Conservation (phyloP, 2,797 vertebrate genomes). For the Liparis tanakae region DNA sequence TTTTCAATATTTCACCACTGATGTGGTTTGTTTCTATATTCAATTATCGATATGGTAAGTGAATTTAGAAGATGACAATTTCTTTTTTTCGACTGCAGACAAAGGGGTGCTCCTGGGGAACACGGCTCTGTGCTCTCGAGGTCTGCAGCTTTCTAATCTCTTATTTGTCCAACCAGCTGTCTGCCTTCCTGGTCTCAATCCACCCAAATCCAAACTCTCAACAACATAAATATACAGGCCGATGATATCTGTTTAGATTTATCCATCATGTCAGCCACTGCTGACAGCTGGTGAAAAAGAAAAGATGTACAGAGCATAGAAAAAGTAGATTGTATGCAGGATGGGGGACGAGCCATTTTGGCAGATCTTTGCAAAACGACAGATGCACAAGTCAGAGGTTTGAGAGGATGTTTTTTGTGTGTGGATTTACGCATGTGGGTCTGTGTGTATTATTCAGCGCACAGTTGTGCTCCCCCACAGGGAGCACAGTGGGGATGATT, state of each 20-base stretch:
- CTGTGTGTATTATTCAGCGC: slow-evolving; percentile 64
- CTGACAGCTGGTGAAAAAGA: slow-evolving; percentile 73
- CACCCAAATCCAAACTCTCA: slow-evolving; percentile 48
- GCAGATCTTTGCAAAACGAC: slow-evolving; percentile 61
- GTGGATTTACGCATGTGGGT: slow-evolving; percentile 48
- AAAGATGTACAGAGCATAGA: slow-evolving; percentile 58
- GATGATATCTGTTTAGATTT: slow-evolving; percentile 58
- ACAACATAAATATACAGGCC: slow-evolving; percentile 46
- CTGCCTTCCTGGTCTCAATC: slow-evolving; percentile 48
- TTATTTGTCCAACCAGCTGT: slow-evolving; percentile 65
- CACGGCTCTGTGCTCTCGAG: slow-evolving; percentile 42
- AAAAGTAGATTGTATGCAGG: slow-evolving; percentile 57
- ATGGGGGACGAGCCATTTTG: slow-evolving; percentile 65
- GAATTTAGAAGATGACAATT: neutral
- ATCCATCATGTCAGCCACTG: slow-evolving; percentile 51
- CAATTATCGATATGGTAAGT: slow-evolving; percentile 7
- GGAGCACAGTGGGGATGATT: slow-evolving; percentile 72
- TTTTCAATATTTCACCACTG: slow-evolving; percentile 1
- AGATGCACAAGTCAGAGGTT: slow-evolving; percentile 72
- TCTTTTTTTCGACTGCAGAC: slow-evolving; percentile 26
- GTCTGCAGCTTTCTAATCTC: slow-evolving; percentile 54
- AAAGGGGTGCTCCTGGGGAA: slow-evolving; percentile 49
- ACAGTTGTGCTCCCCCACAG: slow-evolving; percentile 63
- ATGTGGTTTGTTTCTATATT: slow-evolving; percentile 12
- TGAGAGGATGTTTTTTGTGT: slow-evolving; percentile 51